Conservation (phyloP, 2,888 invertebrate species). For the Tillus elongatus region DNA sequence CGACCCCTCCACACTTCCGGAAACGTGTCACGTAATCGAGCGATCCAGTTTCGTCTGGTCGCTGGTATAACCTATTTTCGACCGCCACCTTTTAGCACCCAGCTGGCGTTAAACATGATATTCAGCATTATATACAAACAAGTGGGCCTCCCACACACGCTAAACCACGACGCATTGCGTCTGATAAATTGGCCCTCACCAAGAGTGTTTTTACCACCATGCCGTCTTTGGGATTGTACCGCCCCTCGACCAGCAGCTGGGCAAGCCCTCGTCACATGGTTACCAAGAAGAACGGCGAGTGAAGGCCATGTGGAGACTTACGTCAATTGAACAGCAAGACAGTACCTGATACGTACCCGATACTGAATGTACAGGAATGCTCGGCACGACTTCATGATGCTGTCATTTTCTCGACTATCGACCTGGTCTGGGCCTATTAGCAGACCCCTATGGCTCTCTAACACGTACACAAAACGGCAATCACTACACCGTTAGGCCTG, state of each 20-base stretch:
- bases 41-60: too few species aligned
- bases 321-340: conserved; percentile 28
- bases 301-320: conserved; percentile 36
- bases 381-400: not conserved
- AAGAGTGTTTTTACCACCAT: conserved; percentile 5
- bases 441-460: conserved; percentile 5
- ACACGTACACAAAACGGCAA: conserved; percentile 7
- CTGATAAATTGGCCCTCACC: conserved; percentile 1
- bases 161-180: not conserved
- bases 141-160: not conserved
- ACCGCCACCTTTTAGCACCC: conserved; percentile 1
- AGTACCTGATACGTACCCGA: conserved; percentile 32
- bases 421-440: conserved; percentile 23
- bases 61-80: too few species aligned
- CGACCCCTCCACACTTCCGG: too few species aligned
- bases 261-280: conserved; percentile 21
- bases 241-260: conserved; percentile 6
- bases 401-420: conserved; percentile 16
- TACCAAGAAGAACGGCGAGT: conserved; percentile 21
- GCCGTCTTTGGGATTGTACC: not conserved
- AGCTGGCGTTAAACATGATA: conserved; percentile 3
- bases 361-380: conserved; percentile 10
- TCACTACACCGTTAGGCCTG: conserved; percentile 8
- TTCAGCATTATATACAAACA: conserved; percentile 4
- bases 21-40: too few species aligned